Conservation (phyloP, 2,797 vertebrate genomes). For the Smutsia temminckii region DNA sequence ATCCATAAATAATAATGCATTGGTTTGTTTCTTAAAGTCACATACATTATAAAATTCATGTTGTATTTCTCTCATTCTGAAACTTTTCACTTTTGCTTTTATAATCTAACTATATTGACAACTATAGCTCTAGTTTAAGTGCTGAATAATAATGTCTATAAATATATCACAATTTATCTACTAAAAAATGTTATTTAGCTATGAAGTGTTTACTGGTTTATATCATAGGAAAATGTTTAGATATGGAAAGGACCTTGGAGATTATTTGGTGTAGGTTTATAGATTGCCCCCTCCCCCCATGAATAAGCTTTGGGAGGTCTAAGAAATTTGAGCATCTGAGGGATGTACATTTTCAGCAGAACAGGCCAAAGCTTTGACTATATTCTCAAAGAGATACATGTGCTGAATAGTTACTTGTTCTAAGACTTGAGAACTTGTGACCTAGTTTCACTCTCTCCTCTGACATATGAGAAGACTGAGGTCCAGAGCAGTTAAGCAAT, state of each 20-base stretch:
- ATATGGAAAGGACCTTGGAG: neutral
- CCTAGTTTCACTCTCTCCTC: neutral
- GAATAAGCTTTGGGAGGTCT: neutral
- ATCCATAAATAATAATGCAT: neutral
- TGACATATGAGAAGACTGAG: slow-evolving; percentile 3
- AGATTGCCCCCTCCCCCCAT: neutral
- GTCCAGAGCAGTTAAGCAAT: slow-evolving; percentile 22
- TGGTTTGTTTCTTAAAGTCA: slow-evolving; percentile 3
- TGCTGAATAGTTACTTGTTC: neutral
- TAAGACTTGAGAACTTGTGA: neutral
- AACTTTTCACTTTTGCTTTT: slow-evolving; percentile 45
- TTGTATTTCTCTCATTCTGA: slow-evolving; percentile 28
- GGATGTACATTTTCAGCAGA: neutral
- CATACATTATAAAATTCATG: neutral
- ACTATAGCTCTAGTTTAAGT: neutral
- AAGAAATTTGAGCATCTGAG: slow-evolving; percentile 12
- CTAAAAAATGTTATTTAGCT: slow-evolving; percentile 20
- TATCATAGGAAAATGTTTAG: slow-evolving; percentile 25
- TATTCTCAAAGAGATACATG: neutral
- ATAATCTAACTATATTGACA: neutral
- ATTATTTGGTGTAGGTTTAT: slow-evolving; percentile 4
- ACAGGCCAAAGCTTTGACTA: neutral
- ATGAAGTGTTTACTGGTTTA: neutral
- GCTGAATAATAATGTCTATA: neutral
- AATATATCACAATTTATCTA: neutral